Conservation (phyloP, 2,113 vertebrate genomes). For the Marcusenius ussheri region DNA sequence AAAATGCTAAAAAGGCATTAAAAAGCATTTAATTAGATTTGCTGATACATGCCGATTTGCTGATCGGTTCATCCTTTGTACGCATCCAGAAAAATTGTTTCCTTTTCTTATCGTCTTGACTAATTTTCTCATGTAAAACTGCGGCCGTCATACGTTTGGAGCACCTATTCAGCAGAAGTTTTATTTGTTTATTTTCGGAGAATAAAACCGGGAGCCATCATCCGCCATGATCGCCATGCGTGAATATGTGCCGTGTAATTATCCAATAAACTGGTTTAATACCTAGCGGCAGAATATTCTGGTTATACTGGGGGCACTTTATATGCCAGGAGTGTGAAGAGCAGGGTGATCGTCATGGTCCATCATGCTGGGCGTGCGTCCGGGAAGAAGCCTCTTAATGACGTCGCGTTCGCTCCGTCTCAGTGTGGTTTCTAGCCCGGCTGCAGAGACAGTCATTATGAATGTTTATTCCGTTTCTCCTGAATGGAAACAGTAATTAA, state of each 20-base stretch:
- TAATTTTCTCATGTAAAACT: neutral
- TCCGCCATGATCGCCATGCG: neutral
- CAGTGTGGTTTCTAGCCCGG: neutral
- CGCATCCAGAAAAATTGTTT: neutral
- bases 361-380: neutral
- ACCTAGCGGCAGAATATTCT: neutral
- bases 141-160: neutral
- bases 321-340: neutral
- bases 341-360: neutral
- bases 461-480: neutral
- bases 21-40: too few relatives aligned
- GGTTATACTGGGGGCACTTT: neutral
- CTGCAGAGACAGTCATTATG: neutral
- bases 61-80: neutral
- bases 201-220: neutral
- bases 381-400: neutral
- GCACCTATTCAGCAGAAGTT: neutral
- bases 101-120: neutral
- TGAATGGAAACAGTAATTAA: constrained; percentile 5
- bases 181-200: neutral
- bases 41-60: too few relatives aligned
- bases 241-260: constrained; percentile 1
- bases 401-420: neutral
- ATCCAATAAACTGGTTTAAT: neutral
- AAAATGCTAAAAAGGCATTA: too few relatives aligned